Conservation (phyloP, 1,140 invertebrate genomes). For the Gyrodactylus salaris region DNA sequence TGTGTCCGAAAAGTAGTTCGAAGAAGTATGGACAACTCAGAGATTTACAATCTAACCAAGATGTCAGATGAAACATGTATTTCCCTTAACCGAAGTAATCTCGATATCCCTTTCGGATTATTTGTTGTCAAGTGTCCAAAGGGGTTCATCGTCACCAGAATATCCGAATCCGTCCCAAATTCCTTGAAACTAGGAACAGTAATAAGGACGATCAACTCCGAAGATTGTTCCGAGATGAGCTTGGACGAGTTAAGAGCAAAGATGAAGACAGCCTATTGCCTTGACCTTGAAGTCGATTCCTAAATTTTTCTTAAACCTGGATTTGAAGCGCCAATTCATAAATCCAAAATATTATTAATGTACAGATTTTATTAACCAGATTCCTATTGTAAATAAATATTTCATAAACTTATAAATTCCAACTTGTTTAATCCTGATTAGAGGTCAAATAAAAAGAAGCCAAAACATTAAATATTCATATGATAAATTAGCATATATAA, state of each 20-base stretch:
- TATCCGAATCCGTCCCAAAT: background rate
- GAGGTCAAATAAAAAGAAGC: too few species aligned
- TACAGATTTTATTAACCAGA: too few species aligned
- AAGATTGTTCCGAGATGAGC: background rate
- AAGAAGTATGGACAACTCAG: background rate
- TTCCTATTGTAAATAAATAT: too few species aligned
- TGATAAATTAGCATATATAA: too few species aligned
- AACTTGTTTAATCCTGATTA: too few species aligned
- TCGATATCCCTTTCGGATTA: background rate
- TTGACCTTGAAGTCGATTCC: background rate
- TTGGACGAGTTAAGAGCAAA: background rate
- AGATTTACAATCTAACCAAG: background rate
- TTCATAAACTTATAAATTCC: too few species aligned
- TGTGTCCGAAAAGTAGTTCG: background rate
- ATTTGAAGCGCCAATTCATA: too few species aligned
- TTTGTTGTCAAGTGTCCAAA: background rate
- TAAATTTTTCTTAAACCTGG: too few species aligned
- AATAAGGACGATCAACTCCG: background rate
- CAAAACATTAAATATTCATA: too few species aligned
- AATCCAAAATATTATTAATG: too few species aligned
- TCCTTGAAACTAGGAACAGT: background rate
- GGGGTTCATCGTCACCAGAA: background rate
- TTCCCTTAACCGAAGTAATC: background rate
- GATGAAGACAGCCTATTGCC: background rate
- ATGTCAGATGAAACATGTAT: background rate